A percentile compares a stretch with the other conserved stretches of the same genome.
phyloP scores from a whole-genome alignment of 2,113 vertebrate genomes.

The Sciurus niger region DNA sequence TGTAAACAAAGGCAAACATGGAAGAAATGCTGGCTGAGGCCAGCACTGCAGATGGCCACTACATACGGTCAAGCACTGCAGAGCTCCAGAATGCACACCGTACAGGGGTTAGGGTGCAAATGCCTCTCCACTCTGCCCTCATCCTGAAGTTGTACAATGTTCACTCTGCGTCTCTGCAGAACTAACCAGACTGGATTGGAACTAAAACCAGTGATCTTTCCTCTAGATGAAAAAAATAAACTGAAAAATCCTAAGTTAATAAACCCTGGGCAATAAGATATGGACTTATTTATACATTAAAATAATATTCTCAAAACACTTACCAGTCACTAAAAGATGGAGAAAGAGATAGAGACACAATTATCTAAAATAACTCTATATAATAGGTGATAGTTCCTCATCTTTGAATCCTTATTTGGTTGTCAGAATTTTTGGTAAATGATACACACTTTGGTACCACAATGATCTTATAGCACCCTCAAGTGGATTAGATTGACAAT shows the following conservation, averaged over 20 bases:
- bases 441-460: neutral
- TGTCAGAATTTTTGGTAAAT: conserved; percentile 29
- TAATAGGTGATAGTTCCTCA: neutral
- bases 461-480: conserved; percentile 82
- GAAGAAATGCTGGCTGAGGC: neutral
- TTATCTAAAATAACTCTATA: conserved; percentile 25
- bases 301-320: conserved; percentile 58
- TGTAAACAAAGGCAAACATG: conserved; percentile 62
- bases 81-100: neutral
- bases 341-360: conserved; percentile 1
- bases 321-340: conserved; percentile 9
- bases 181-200: neutral
- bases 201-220: conserved; percentile 47
- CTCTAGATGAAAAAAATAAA: conserved; percentile 10
- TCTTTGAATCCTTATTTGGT: neutral
- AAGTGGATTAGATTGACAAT: conserved; percentile 72
- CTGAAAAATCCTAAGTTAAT: conserved; percentile 60
- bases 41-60: neutral
- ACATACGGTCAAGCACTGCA: neutral
- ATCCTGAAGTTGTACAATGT: neutral
- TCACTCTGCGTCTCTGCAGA: conserved; percentile 16
- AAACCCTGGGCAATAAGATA: neutral
- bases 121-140: neutral
- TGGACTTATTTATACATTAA: conserved; percentile 44
- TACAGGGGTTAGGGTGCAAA: neutral